A percentile compares a stretch with the other conserved stretches of the same genome.
Conservation (phyloP, 2,888 invertebrate species). For the Mythimna albipuncta region DNA sequence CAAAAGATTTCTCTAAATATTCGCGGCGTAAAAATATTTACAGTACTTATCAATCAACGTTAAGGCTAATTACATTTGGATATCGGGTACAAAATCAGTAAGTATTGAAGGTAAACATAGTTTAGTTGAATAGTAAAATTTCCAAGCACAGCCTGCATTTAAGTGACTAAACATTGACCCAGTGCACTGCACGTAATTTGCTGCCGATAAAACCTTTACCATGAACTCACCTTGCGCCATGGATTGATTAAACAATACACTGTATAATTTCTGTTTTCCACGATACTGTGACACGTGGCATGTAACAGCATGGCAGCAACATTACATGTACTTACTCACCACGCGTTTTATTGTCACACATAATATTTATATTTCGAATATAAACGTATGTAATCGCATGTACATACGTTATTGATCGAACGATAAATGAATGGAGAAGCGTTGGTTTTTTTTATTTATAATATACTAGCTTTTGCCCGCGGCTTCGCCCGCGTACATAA, state of each 20-base stretch:
- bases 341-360: conserved; percentile 11
- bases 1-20: conserved; percentile 10
- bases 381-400: not conserved
- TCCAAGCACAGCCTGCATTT: conserved; percentile 42
- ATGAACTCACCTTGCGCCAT: conserved; percentile 67
- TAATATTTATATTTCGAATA: not conserved
- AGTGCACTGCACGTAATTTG: conserved; percentile 66
- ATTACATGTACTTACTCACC: conserved; percentile 21
- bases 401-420: not conserved
- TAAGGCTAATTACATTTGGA: conserved; percentile 33
- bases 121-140: conserved; percentile 31
- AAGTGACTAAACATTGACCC: conserved; percentile 71
- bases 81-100: conserved; percentile 28
- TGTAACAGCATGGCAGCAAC: conserved; percentile 18
- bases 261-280: conserved; percentile 43
- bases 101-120: conserved; percentile 31
- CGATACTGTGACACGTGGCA: conserved; percentile 48
- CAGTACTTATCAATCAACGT: conserved; percentile 23
- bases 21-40: not conserved
- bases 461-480: no score
- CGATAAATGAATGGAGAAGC: not conserved
- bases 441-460: not conserved
- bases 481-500: no score
- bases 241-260: conserved; percentile 59
- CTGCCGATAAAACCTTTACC: conserved; percentile 69